A percentile compares a stretch with the other conserved stretches of the same genome.
These are phyloP conservation scores for Drosophila dunni DNA, from an alignment of 1,140 invertebrate genomes.

Conservation along the genomic window DNA sequence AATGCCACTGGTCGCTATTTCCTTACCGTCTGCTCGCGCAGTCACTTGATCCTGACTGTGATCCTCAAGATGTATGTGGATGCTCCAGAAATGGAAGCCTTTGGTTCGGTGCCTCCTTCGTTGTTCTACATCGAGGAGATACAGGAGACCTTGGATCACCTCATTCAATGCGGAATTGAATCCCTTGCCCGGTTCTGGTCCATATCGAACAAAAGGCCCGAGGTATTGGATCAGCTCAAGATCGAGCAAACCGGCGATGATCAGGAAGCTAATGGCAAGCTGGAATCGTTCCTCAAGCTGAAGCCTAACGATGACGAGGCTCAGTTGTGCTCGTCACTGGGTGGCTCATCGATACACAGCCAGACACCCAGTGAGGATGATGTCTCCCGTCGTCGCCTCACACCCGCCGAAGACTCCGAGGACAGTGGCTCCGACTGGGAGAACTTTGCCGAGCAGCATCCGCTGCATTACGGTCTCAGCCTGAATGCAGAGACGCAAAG, in stretches of 20 bases:
- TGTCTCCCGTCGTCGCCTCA: constrained; percentile 59
- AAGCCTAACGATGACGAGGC: constrained; percentile 85
- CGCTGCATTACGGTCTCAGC: constrained; percentile 86
- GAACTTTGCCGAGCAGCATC: constrained; percentile 86
- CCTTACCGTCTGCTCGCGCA: constrained; percentile 90
- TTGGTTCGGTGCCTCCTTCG: constrained; percentile 80
- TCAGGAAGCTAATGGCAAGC: constrained; percentile 52
- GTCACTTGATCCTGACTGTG: constrained; percentile 89
- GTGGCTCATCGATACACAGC: constrained; percentile 80
- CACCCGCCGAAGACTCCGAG: constrained; percentile 65
- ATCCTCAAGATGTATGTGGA: constrained; percentile 89
- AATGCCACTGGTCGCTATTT: constrained; percentile 87
- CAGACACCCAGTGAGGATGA: constrained; percentile 80
- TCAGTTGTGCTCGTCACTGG: constrained; percentile 70
- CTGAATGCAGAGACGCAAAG: constrained; percentile 88
- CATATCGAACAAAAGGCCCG: constrained; percentile 86
- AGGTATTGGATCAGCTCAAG: constrained; percentile 61
- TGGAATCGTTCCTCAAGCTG: constrained; percentile 86
- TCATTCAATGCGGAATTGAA: constrained; percentile 88
- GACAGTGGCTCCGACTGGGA: constrained; percentile 87
- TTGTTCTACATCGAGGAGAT: constrained; percentile 87
- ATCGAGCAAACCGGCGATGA: constrained; percentile 39
- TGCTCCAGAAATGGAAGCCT: constrained; percentile 72
- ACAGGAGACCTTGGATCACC: constrained; percentile 88
- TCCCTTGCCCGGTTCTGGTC: constrained; percentile 88